Evolutionary conservation across 2,888 invertebrate genomes (phyloP).

Genomic region (Drosophila recens): DNA sequence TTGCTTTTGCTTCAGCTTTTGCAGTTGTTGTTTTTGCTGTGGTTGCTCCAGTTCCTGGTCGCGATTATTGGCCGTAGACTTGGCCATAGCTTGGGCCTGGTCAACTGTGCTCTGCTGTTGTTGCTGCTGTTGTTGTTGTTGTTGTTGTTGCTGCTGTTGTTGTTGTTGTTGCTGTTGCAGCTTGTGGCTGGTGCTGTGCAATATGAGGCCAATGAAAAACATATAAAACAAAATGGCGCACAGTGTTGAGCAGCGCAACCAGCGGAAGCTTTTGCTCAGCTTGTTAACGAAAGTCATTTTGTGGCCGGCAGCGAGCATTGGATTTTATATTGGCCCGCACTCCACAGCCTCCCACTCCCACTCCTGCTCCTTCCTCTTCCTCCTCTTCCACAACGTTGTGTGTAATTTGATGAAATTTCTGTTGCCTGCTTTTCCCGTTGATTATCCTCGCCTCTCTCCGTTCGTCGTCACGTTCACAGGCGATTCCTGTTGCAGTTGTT

Average conservation of each 20-base stretch:
- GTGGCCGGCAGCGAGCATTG: conserved; percentile 51
- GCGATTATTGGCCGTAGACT: conserved; percentile 55
- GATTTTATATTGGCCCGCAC: conserved; percentile 14
- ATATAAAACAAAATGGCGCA: conserved; percentile 87
- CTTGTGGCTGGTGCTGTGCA: conserved; percentile 85
- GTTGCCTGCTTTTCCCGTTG: conserved; percentile 47
- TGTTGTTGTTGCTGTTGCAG: conserved; percentile 70
- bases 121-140: conserved; percentile 26
- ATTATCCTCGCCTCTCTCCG: conserved; percentile 12
- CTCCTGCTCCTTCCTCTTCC: background rate
- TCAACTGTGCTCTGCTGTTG: conserved; percentile 32
- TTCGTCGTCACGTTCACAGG: conserved; percentile 41
- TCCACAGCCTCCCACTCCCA: background rate
- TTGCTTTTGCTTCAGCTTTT: conserved; percentile 37
- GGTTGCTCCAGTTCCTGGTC: conserved; percentile 58
- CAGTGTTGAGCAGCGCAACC: conserved; percentile 86
- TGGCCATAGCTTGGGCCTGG: conserved; percentile 37
- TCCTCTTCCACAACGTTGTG: conserved; percentile 50
- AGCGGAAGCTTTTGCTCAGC: conserved; percentile 82
- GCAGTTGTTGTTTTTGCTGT: conserved; percentile 31
- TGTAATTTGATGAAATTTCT: conserved; percentile 64
- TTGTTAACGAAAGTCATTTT: conserved; percentile 83
- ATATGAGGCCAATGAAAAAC: conserved; percentile 86
- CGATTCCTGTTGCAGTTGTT: conserved; percentile 56
- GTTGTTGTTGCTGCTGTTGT: conserved; percentile 45